Evolutionary conservation across 2,888 invertebrate genomes (phyloP).

Genomic region (Oscheius onirici): DNA sequence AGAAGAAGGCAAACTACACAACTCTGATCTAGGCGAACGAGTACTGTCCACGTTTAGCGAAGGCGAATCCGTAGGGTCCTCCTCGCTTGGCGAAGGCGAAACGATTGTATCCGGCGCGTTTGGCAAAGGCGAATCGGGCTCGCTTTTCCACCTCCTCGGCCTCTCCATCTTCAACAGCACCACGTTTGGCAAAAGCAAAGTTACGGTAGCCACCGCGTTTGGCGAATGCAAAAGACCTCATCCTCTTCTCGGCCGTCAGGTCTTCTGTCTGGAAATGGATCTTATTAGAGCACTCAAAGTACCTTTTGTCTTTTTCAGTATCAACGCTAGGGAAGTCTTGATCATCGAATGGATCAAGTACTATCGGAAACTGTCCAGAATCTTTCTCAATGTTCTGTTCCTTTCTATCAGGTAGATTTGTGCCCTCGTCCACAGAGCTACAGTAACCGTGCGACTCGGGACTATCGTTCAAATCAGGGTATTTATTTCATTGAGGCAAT

Average conservation of each 20-base stretch:
- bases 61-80: constrained; percentile 55
- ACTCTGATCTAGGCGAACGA: constrained; percentile 45
- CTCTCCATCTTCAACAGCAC: constrained; percentile 36
- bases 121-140: constrained; percentile 50
- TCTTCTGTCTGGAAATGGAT: constrained; percentile 32
- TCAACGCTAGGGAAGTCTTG: too few relatives aligned
- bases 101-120: constrained; percentile 43
- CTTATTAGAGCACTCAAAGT: too few relatives aligned
- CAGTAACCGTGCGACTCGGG: too few relatives aligned
- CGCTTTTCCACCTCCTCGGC: constrained; percentile 42
- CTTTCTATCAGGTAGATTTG: too few relatives aligned
- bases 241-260: constrained; percentile 28
- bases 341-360: too few relatives aligned
- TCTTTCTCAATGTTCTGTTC: too few relatives aligned
- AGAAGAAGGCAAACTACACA: constrained; percentile 16
- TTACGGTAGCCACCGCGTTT: constrained; percentile 30
- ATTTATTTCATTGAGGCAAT: too few relatives aligned
- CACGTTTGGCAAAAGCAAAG: constrained; percentile 54
- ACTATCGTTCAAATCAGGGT: too few relatives aligned
- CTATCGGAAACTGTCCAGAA: too few relatives aligned
- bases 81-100: constrained; percentile 57
- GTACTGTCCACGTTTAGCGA: constrained; percentile 49
- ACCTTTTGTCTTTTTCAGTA: too few relatives aligned
- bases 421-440: too few relatives aligned
- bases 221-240: constrained; percentile 31